Evolutionary conservation across 2,113 vertebrate species (phyloP).

Genomic region (Myodes glareolus): DNA sequence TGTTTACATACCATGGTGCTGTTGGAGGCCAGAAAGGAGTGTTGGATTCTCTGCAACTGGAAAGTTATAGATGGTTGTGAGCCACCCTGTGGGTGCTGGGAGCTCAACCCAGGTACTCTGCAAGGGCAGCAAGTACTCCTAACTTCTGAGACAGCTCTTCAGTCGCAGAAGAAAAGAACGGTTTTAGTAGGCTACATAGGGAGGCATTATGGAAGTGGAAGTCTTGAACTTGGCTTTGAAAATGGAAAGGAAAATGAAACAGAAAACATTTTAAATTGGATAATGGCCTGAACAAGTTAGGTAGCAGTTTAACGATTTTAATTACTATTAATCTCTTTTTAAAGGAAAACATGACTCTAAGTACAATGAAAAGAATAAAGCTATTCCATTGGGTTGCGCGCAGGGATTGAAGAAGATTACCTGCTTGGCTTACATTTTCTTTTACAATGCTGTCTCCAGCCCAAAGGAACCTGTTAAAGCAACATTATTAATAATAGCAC

Average conservation of each 20-base stretch:
- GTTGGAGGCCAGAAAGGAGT: neutral
- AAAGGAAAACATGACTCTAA: conserved; percentile 35
- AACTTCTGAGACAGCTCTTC: neutral
- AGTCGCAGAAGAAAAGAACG: neutral
- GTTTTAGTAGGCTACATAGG: neutral
- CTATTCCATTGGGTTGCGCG: neutral
- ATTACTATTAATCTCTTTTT: neutral
- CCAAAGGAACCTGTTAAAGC: neutral
- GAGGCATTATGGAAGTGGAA: neutral
- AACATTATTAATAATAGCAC: neutral
- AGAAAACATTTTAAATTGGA: neutral
- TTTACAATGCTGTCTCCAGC: neutral
- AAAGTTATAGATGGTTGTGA: neutral
- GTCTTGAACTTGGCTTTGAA: neutral
- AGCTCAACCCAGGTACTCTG: neutral
- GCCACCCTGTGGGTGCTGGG: neutral
- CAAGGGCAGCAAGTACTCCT: neutral
- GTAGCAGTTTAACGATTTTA: neutral
- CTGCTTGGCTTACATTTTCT: neutral
- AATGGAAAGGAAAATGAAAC: neutral
- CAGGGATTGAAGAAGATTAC: neutral
- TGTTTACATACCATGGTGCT: neutral
- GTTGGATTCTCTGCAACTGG: neutral
- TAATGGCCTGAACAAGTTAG: neutral
- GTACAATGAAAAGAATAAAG: conserved; percentile 25